These are phyloP conservation scores for Meteorus cinctellus DNA, from an alignment of 2,888 invertebrate genomes.

Conservation along the genomic window DNA sequence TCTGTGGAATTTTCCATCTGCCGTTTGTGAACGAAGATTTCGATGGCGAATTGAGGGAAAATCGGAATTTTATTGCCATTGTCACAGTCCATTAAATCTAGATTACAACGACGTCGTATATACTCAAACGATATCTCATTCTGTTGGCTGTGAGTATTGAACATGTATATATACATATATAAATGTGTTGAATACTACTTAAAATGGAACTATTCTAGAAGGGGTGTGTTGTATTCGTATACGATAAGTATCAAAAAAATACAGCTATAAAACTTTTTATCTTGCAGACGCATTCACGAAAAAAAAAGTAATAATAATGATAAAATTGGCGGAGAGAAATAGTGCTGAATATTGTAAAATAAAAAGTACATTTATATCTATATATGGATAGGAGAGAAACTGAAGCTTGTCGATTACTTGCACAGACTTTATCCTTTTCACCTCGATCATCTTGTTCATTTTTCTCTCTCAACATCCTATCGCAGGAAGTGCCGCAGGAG, in stretches of 20 bases:
- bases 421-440: conserved; percentile 32
- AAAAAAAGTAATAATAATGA: neutral
- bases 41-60: conserved; percentile 35
- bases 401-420: conserved; percentile 7
- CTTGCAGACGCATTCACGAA: neutral
- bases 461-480: conserved; percentile 55
- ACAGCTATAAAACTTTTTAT: conserved; percentile 6
- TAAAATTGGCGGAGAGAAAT: neutral
- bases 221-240: neutral
- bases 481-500: conserved; percentile 64
- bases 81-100: conserved; percentile 54
- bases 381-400: neutral
- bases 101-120: conserved; percentile 46
- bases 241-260: conserved; percentile 4
- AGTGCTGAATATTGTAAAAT: conserved; percentile 4
- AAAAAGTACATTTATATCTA: neutral
- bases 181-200: neutral
- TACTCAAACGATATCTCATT: conserved; percentile 17
- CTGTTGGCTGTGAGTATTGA: neutral
- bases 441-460: conserved; percentile 13
- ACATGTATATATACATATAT: neutral
- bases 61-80: conserved; percentile 54
- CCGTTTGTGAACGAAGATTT: conserved; percentile 34
- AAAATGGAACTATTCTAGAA: conserved; percentile 15
- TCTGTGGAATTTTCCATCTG: conserved; percentile 31